These are phyloP conservation scores for Epiblema foenella DNA, from an alignment of 2,888 invertebrate species.

Conservation along the genomic window DNA sequence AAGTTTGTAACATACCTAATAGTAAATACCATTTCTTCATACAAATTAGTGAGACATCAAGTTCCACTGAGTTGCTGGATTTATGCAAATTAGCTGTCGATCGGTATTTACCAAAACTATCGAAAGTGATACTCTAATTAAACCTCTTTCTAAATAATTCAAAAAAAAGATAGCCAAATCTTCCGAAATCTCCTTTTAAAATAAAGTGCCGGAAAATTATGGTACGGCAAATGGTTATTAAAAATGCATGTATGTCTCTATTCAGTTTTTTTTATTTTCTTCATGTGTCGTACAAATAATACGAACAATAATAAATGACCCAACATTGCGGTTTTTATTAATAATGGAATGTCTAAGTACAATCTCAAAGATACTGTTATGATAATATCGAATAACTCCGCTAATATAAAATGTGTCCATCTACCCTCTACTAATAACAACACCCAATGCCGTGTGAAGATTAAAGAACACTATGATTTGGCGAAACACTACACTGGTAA, in stretches of 20 bases:
- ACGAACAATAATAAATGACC: slow-evolving; percentile 64
- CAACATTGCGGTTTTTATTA: slow-evolving; percentile 52
- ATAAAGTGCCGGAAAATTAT: no score
- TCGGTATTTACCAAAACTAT: no score
- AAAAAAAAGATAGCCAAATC: no score
- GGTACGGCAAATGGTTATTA: not conserved
- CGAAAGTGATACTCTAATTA: no score
- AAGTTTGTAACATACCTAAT: no score
- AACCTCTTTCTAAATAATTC: no score
- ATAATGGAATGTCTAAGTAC: slow-evolving; percentile 73
- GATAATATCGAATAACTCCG: slow-evolving; percentile 44
- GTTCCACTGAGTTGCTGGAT: no score
- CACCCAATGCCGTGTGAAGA: slow-evolving; percentile 22
- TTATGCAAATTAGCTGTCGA: no score
- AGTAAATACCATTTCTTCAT: no score
- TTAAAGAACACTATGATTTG: not conserved
- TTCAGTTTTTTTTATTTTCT: slow-evolving; percentile 57
- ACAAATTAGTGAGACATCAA: no score
- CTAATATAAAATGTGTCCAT: slow-evolving; percentile 31
- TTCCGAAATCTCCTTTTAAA: no score
- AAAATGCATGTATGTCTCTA: slow-evolving; percentile 17
- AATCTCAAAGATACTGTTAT: slow-evolving; percentile 48
- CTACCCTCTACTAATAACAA: slow-evolving; percentile 39
- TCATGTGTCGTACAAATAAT: slow-evolving; percentile 58
- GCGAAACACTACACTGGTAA: not conserved